phyloP scores from a whole-genome alignment of 2,797 vertebrate species.

The Falco naumanni region DNA sequence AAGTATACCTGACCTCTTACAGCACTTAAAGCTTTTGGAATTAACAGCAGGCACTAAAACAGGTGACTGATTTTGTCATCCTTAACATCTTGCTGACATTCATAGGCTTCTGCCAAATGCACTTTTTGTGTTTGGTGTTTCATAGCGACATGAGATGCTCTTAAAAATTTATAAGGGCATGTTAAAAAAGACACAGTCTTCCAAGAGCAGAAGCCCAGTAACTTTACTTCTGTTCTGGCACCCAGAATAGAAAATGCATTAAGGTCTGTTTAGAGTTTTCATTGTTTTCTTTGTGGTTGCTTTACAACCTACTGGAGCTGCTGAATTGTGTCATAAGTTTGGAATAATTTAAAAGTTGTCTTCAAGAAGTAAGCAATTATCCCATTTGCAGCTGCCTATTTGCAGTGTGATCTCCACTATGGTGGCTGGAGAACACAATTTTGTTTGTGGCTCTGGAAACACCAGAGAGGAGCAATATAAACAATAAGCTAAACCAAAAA shows the following conservation, averaged over 20 bases:
- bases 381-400: neutral
- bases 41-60: neutral
- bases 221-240: neutral
- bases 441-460: neutral
- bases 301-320: neutral
- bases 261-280: neutral
- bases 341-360: neutral
- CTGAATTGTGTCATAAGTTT: neutral
- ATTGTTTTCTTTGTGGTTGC: neutral
- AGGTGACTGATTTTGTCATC: neutral
- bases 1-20: neutral
- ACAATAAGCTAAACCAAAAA: neutral
- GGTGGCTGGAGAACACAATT: neutral
- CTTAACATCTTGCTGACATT: neutral
- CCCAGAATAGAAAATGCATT: neutral
- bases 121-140: neutral
- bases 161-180: neutral
- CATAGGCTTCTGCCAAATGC: neutral
- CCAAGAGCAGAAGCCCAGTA: neutral
- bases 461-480: neutral
- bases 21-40: neutral
- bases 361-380: neutral
- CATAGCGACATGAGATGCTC: neutral
- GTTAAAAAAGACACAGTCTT: neutral
- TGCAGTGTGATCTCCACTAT: neutral